Evolutionary conservation across 2,888 invertebrate genomes (phyloP), one percentile per base, ranked within the genome.

Genomic region (Dilophus febrilis): DNA sequence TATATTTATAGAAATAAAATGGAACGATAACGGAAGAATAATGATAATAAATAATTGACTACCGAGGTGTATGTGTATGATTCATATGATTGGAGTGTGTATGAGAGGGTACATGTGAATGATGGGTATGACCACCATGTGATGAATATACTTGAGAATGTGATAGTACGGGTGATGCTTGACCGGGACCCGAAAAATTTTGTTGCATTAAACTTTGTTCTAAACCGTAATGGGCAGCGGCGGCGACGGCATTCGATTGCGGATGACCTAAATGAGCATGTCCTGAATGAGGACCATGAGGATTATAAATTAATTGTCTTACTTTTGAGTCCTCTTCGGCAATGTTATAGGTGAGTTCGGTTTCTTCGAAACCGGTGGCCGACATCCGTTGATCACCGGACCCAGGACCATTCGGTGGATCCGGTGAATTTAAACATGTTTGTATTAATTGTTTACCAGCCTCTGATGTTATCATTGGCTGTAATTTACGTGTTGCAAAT

Each of bases 391-490:
- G 94, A 68, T 94, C 92, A 47, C 79, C 79, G 49, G 75, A 75
- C 46, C 68, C 54, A 6, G 72, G 70, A 18, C 59, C 71, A 50
- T 66, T 78, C 44, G 78, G 83, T 45, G 88, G 90, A 65, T 94
- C 94, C 35, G 94, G 95, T 37, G 92, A 90, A 66, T 95, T 95
- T 46, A 98, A 77, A 65, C 98, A 98, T 51, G 94, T 95, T 69
- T 98, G 97, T 56, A 98, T 98, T 51, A 98, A 72, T 48, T 92
- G 85, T 65, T 98, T 97, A 50, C 97, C 97, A 44, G 86, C 84
- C 61, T 87, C 86, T 50, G 94, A 94, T 36, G 94, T 95, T 64
- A 99, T 97, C 95, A 98, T 98, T 49, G 98, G 98, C 65, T 95
- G 94, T 40, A 99, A 74, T 64, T 94, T 94, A 51, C 94, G 77